Percentiles rank a stretch among this genome's conserved stretches.
Conservation (phyloP, 1,140 invertebrate species). For the Bombus turneri region DNA sequence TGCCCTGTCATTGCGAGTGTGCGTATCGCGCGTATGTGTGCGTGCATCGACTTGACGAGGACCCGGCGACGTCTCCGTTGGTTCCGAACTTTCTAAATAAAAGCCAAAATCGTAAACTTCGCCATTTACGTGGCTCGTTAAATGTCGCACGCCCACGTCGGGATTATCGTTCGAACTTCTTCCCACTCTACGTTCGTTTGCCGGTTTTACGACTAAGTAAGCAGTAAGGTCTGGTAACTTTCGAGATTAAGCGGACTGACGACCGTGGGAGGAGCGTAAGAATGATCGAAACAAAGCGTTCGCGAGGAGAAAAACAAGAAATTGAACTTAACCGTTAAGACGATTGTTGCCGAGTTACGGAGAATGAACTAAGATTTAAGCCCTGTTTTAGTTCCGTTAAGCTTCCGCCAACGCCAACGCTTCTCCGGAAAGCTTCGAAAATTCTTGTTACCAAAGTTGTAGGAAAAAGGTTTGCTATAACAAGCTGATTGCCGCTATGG, state of each 20-base stretch:
- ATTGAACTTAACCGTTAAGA: slow-evolving; percentile 14
- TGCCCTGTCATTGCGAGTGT: slow-evolving; percentile 5
- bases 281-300: slow-evolving; percentile 13
- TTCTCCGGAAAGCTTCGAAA: background rate
- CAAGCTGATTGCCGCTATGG: background rate
- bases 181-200: background rate
- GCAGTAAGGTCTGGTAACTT: slow-evolving; percentile 34
- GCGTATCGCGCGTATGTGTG: slow-evolving; percentile 17
- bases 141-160: slow-evolving; percentile 11
- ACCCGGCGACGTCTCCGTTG: slow-evolving; percentile 8
- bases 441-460: background rate
- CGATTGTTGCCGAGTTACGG: slow-evolving; percentile 7
- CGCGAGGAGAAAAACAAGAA: background rate
- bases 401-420: background rate
- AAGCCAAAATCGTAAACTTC: slow-evolving; percentile 51
- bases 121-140: slow-evolving; percentile 47
- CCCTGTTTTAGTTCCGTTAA: background rate
- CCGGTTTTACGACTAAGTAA: slow-evolving; percentile 31
- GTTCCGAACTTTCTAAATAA: slow-evolving; percentile 48
- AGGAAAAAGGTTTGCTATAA: background rate
- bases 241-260: slow-evolving; percentile 34
- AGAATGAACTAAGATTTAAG: background rate
- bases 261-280: background rate
- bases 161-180: slow-evolving; percentile 48
- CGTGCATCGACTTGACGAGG: slow-evolving; percentile 12